phyloP scores from a whole-genome alignment of 1,140 invertebrate genomes.

The Polyergus mexicanus region DNA sequence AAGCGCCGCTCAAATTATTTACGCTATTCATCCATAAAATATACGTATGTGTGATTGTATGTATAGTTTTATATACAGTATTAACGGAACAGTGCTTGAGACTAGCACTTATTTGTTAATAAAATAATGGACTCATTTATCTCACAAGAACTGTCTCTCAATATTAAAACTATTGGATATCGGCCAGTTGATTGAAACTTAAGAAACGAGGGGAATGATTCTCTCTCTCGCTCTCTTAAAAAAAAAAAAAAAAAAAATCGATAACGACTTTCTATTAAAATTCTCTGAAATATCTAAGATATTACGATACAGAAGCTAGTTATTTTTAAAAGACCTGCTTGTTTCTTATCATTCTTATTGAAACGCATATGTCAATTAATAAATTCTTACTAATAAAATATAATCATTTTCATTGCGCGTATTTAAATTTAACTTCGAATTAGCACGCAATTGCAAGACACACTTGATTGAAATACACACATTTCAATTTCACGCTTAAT shows the following conservation, averaged over 20 bases:
- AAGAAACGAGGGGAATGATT: no score
- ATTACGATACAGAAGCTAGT: not conserved
- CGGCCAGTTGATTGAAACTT: no score
- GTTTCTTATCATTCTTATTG: not conserved
- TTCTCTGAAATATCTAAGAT: not conserved
- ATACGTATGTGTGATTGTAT: not conserved
- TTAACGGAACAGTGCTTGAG: no score
- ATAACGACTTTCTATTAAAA: not conserved
- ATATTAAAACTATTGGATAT: no score
- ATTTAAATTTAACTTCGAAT: not conserved
- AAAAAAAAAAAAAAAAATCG: no score
- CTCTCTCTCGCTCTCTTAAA: no score
- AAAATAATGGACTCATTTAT: no score
- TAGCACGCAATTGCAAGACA: not conserved
- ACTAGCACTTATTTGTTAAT: no score
- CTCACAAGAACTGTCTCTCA: no score
- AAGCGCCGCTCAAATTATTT: constrained; percentile 26
- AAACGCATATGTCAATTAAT: not conserved
- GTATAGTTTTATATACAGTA: no score
- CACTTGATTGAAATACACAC: not conserved
- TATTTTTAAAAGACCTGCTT: not conserved
- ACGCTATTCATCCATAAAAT: not conserved
- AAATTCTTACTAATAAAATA: not conserved
- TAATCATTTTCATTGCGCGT: not conserved
- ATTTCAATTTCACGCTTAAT: constrained; percentile 15